Conservation (phyloP, 2,113 vertebrate genomes). For the Pyrgilauda ruficollis region DNA sequence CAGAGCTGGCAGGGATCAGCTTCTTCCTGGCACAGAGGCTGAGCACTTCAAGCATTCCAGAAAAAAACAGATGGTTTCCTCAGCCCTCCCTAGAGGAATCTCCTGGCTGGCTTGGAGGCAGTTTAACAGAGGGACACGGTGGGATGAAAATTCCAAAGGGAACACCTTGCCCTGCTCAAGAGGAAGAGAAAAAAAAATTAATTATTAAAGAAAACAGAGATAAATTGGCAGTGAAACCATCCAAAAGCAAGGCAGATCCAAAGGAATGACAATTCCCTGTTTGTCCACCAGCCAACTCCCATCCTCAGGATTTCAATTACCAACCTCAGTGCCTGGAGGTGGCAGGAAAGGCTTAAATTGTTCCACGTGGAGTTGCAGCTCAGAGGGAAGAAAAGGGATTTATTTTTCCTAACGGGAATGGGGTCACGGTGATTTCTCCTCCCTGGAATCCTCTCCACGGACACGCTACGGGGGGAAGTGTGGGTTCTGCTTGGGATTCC, state of each 20-base stretch:
- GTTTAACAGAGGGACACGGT: not conserved
- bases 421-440: slow-evolving; percentile 49
- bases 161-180: not conserved
- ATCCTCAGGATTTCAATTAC: slow-evolving; percentile 50
- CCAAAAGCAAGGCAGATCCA: slow-evolving; percentile 17
- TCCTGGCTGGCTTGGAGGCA: not conserved
- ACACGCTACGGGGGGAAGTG: not conserved
- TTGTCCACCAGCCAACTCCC: not conserved
- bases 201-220: slow-evolving; percentile 6
- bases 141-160: not conserved
- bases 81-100: not conserved
- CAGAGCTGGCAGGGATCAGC: not conserved
- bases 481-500: slow-evolving; percentile 21
- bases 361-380: not conserved
- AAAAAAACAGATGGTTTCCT: not conserved
- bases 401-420: slow-evolving; percentile 29
- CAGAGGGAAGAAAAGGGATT: not conserved
- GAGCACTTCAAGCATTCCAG: not conserved
- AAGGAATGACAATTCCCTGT: not conserved
- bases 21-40: not conserved
- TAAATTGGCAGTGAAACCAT: not conserved
- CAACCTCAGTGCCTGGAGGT: slow-evolving; percentile 13
- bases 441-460: not conserved
- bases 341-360: slow-evolving; percentile 17
- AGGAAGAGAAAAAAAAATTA: not conserved